Base-by-base conservation (phyloP, 2,888 invertebrate species). In the Eupithecia exiguata region DNA sequence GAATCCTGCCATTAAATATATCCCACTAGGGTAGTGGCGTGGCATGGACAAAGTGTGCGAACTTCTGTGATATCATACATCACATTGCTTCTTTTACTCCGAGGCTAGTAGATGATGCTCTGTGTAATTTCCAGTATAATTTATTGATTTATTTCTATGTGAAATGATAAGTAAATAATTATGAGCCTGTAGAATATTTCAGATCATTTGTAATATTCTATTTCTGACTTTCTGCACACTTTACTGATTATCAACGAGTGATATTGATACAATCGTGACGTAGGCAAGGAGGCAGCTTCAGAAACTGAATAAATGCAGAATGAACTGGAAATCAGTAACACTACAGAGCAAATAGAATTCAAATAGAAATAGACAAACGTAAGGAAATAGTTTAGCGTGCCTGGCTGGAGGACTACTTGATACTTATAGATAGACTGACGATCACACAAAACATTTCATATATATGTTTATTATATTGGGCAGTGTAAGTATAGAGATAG, bases 251-350 rank as follows among this genome's bases (percentile, higher is more conserved):
- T 61, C 61, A 30, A 30, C 30, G 30, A 25, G 61, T 61, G 14
- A 30, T 61, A 67, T 58, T 68, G 66, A 74, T 14, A 49, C 46
- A 66, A 58, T 1, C 25, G 58, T 25, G 58, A 58, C 58, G 58
- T 58, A 21, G 14, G 10, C 58, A 5, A 12, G 16, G 18, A 53
- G 46, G n/a, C 46, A 46, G 35, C 62, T 62, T 35, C 58, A 58
- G 16, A 16, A 62, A 35, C 70, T 70, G 58, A 68, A 63, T 38
- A 40, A 65, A 74, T 68, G 43, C 70, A 72, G 76, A 74, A 12
- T 40, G 25, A 70, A 75, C 72, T 62, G 58, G 58, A 58, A 25
- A 58, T 58, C 25, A 9, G 12, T 58, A 25, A 25, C 58, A 25
- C 58, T 46, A 46, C 46, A 46, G 18, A 18, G 18, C 7, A 25